Base-by-base conservation (phyloP, 1,140 invertebrate genomes). In the Bombus difficillimus region DNA sequence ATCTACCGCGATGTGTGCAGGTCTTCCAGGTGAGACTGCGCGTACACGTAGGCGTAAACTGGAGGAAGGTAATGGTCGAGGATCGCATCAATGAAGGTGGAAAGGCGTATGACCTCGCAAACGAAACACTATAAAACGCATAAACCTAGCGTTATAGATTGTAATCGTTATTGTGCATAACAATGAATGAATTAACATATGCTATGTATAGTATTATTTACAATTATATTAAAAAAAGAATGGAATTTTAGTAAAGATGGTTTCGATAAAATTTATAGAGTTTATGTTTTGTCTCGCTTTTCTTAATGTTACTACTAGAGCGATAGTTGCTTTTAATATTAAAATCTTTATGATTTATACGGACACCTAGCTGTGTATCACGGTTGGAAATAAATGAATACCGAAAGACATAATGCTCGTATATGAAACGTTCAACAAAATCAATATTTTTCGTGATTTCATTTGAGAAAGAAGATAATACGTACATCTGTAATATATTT, bases 31-130 rank as follows among this genome's bases (percentile, higher is more conserved):
- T 88, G 68, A 81, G 59, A 72, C 68, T 72, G 69, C 22, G 79
- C 84, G 47, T 41, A 47, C 47, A 75, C 62, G 79, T 53, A 53
- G 47, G 18, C 47, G 47, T 87, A 34, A 39, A 47, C 47, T 76
- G 47, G 47, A 34, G 53, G 47, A 77, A 39, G 53, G 57, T 37
- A 64, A 79, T 53, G 53, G 41, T 53, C 74, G 77, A 75, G 80
- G 59, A 64, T 68, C 79, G 32, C 64, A 53, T 72, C 74, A 69
- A 68, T 87, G 66, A 62, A 69, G 68, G 34, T n/a, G 57, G 64
- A 87, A 64, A 86, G 87, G 80, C 85, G 18, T 34, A 88, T 74
- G 66, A 87, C 57, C 59, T 77, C n/a, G 28, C 28, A 73, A 83
- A 76, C 57, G 66, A 88, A 76, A 53, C 34, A 2, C 47, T 76